These are phyloP conservation scores for Drosophila acutilabella DNA, from an alignment of 2,888 invertebrate species.

Conservation along the genomic window DNA sequence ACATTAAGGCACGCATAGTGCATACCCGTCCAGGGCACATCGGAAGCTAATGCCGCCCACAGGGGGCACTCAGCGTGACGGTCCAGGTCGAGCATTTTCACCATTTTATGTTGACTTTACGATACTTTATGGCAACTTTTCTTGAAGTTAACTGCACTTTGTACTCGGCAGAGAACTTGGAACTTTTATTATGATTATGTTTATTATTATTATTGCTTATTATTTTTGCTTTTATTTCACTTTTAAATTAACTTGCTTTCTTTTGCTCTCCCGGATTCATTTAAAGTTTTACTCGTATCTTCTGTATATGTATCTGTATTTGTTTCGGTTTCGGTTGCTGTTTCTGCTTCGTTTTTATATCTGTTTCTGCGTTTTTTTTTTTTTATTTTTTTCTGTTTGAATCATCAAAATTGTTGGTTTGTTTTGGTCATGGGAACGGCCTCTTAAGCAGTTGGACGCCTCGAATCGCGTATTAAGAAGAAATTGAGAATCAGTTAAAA, in stretches of 20 bases:
- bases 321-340: constrained; percentile 18
- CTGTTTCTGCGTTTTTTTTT: constrained; percentile 19
- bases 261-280: constrained; percentile 6
- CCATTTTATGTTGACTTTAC: constrained; percentile 78
- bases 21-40: constrained; percentile 92
- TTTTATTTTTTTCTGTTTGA: constrained; percentile 48
- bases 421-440: constrained; percentile 26
- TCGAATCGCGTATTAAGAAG: constrained; percentile 20
- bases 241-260: constrained; percentile 37
- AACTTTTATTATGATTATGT: constrained; percentile 17
- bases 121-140: constrained; percentile 24
- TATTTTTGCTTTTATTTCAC: constrained; percentile 37
- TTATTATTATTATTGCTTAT: constrained; percentile 32
- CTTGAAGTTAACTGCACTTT: constrained; percentile 30
- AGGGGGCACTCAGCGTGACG: constrained; percentile 88
- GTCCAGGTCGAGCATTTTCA: constrained; percentile 88
- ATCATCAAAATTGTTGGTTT: constrained; percentile 53
- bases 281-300: constrained; percentile 20
- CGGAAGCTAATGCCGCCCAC: constrained; percentile 86
- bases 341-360: constrained; percentile 5
- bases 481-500: constrained; percentile 17
- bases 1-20: constrained; percentile 93
- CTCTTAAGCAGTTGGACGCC: constrained; percentile 47
- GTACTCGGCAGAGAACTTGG: constrained; percentile 7
- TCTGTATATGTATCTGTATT: constrained; percentile 4